Percentiles rank a stretch among this genome's conserved stretches.
Evolutionary conservation across 2,888 invertebrate species (phyloP).

Genomic region (Melikaiella ostensackeni): DNA sequence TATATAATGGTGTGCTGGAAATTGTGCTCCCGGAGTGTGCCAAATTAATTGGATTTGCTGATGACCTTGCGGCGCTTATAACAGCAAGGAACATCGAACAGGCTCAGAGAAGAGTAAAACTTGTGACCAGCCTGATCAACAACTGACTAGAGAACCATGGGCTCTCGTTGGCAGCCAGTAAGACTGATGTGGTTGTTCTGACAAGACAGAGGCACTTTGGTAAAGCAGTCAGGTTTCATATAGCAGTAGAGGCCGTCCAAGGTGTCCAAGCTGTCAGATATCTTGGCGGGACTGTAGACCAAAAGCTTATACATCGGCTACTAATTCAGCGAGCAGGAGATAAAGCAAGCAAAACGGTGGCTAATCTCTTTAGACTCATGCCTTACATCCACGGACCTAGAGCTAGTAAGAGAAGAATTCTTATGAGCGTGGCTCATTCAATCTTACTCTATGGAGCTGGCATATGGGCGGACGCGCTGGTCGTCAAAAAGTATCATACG

Average conservation of each 20-base stretch:
- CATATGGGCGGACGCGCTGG: conserved; percentile 50
- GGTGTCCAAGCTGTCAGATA: too few relatives aligned
- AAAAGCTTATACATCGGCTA: too few relatives aligned
- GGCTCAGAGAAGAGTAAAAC: too few relatives aligned
- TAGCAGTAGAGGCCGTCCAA: too few relatives aligned
- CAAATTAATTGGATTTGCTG: too few relatives aligned
- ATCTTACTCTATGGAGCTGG: conserved; percentile 54
- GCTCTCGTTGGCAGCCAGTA: too few relatives aligned
- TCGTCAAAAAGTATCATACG: neutral
- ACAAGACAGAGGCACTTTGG: neutral
- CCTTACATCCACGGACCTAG: conserved; percentile 37
- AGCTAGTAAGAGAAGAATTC: conserved; percentile 44
- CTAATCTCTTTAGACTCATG: neutral
- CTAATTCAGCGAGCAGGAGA: neutral
- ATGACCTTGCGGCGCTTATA: too few relatives aligned
- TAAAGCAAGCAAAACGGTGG: neutral
- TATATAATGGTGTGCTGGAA: too few relatives aligned
- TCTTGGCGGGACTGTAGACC: too few relatives aligned
- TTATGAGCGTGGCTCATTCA: conserved; percentile 50
- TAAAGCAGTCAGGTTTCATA: too few relatives aligned
- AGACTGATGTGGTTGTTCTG: neutral
- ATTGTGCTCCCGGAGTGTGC: too few relatives aligned
- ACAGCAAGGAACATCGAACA: too few relatives aligned
- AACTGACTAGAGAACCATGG: neutral
- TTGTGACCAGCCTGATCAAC: neutral